Evolutionary conservation across 2,888 invertebrate genomes (phyloP).

Genomic region (Temnothorax rugatulus): DNA sequence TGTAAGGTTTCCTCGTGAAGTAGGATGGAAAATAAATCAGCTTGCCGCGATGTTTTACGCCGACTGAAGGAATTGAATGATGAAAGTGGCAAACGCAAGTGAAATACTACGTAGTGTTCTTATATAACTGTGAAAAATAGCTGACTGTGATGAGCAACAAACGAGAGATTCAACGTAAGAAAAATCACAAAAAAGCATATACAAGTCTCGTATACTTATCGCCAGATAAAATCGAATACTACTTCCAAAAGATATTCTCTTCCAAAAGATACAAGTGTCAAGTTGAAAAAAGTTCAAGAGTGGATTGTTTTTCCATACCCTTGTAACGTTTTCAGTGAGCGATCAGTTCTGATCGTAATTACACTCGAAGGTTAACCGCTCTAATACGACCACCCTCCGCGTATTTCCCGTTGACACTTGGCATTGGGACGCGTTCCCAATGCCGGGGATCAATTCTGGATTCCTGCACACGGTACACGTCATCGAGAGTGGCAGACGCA

Average conservation of each 20-base stretch:
- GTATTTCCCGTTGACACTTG: constrained; percentile 44
- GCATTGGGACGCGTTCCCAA: constrained; percentile 56
- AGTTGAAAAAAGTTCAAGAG: neutral
- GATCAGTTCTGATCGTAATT: constrained; percentile 28
- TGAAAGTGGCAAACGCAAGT: constrained; percentile 33
- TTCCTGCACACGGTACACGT: constrained; percentile 72
- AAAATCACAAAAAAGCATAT: neutral
- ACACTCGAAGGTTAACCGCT: constrained; percentile 42
- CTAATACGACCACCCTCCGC: constrained; percentile 25
- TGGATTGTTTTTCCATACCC: neutral
- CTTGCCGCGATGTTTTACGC: constrained; percentile 17
- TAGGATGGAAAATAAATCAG: constrained; percentile 41
- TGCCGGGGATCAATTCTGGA: constrained; percentile 70
- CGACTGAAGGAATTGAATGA: constrained; percentile 40
- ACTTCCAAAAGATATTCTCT: neutral
- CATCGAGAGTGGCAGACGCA: constrained; percentile 72
- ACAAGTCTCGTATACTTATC: constrained; percentile 1
- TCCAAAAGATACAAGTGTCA: neutral
- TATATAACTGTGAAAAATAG: constrained; percentile 16
- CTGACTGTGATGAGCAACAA: constrained; percentile 11
- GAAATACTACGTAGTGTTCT: constrained; percentile 37
- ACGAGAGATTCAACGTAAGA: neutral
- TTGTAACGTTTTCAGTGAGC: neutral
- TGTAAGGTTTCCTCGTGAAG: constrained; percentile 9
- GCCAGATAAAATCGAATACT: neutral